phyloP scores from a whole-genome alignment of 2,888 invertebrate species.

The Hemistola chrysoprasaria region DNA sequence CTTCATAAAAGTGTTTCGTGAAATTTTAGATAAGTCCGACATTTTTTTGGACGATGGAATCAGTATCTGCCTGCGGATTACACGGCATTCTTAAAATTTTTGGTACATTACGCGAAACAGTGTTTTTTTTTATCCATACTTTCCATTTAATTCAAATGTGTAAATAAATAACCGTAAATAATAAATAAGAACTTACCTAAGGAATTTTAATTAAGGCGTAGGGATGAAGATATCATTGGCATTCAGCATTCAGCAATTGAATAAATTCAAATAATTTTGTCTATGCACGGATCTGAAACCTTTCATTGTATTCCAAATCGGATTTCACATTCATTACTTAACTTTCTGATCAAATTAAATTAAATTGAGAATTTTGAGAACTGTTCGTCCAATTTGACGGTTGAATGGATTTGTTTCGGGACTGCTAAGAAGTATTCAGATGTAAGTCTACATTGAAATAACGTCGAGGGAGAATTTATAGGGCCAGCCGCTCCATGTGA shows the following conservation, averaged over 20 bases:
- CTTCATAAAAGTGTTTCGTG: slow-evolving; percentile 16
- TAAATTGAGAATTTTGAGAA: slow-evolving; percentile 68
- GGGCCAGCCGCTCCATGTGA: slow-evolving; percentile 49
- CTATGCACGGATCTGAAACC: slow-evolving; percentile 21
- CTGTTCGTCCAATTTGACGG: slow-evolving; percentile 70
- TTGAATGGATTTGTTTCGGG: slow-evolving; percentile 72
- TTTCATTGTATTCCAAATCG: slow-evolving; percentile 49
- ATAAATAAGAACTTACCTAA: too few relatives aligned
- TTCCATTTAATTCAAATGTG: too few relatives aligned
- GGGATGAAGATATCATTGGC: slow-evolving; percentile 26
- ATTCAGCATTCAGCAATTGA: slow-evolving; percentile 19
- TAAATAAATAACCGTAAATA: too few relatives aligned
- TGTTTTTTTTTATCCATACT: too few relatives aligned
- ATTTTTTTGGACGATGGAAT: slow-evolving; percentile 38
- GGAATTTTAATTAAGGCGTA: too few relatives aligned
- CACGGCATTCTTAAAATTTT: slow-evolving; percentile 35
- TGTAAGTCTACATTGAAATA: slow-evolving; percentile 69
- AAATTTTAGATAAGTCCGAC: slow-evolving; percentile 33
- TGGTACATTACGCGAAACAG: too few relatives aligned
- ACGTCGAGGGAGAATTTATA: slow-evolving; percentile 64
- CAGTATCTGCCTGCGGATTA: slow-evolving; percentile 36
- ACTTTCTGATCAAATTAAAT: slow-evolving; percentile 74
- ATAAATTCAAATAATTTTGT: slow-evolving; percentile 5
- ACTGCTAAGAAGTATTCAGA: slow-evolving; percentile 69
- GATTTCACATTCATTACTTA: slow-evolving; percentile 65